phyloP scores from a whole-genome alignment of 2,113 vertebrate species.

The Pao palembangensis region DNA sequence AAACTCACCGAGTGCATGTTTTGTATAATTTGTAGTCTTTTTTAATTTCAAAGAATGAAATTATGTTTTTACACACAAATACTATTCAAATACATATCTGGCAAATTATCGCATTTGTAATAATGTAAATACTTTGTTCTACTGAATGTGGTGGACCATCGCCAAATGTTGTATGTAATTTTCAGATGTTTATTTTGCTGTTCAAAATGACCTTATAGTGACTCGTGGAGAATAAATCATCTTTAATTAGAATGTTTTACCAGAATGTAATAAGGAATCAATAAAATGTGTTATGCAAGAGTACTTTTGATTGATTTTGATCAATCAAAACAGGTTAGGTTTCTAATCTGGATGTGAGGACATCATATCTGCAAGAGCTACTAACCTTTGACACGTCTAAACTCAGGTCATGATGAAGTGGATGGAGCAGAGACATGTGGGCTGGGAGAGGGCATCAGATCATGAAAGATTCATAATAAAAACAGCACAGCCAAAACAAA shows the following conservation, averaged over 20 bases:
- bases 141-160: slow-evolving; percentile 10
- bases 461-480: slow-evolving; percentile 55
- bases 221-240: slow-evolving; percentile 19
- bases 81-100: slow-evolving; percentile 8
- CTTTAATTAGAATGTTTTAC: background rate
- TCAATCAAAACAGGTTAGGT: background rate
- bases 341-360: background rate
- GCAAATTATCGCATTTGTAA: slow-evolving; percentile 21
- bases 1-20: background rate
- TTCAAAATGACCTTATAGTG: slow-evolving; percentile 27
- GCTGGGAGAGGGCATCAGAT: slow-evolving; percentile 59
- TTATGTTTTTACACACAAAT: slow-evolving; percentile 19
- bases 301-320: background rate
- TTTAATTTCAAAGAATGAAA: slow-evolving; percentile 9
- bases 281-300: background rate
- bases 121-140: slow-evolving; percentile 39
- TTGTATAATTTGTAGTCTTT: slow-evolving; percentile 21
- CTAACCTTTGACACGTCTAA: slow-evolving; percentile 68
- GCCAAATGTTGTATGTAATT: slow-evolving; percentile 29
- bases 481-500: slow-evolving; percentile 20
- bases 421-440: slow-evolving; percentile 65
- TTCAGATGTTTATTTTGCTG: slow-evolving; percentile 12
- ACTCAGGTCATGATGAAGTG: slow-evolving; percentile 70
- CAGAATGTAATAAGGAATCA: too few relatives aligned
- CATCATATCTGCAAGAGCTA: slow-evolving; percentile 27